Percentiles rank a stretch among this genome's conserved stretches.
Evolutionary conservation across 2,113 vertebrate species (phyloP).

Genomic region (Todiramphus saurophagus): DNA sequence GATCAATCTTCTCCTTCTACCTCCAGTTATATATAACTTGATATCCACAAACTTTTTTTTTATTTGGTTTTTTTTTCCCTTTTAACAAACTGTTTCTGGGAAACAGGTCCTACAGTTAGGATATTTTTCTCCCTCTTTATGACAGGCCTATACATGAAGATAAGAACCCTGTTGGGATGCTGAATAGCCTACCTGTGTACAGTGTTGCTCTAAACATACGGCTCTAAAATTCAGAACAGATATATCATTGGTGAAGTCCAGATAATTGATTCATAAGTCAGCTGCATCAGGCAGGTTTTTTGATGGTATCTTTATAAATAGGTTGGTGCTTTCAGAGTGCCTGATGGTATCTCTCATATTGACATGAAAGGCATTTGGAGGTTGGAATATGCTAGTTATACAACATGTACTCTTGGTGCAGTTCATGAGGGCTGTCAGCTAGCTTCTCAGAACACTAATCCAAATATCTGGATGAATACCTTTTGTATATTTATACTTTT

Average conservation of each 20-base stretch:
- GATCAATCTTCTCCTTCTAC: neutral
- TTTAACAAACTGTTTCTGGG: constrained; percentile 12
- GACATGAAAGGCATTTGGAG: constrained; percentile 81
- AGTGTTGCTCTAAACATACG: constrained; percentile 71
- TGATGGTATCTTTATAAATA: constrained; percentile 83
- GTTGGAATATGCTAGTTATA: constrained; percentile 59
- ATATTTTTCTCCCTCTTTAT: constrained; percentile 51
- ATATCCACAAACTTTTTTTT: neutral
- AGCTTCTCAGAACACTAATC: neutral
- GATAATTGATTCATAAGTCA: constrained; percentile 83
- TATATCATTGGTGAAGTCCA: constrained; percentile 74
- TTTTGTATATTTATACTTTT: neutral
- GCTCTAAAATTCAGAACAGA: constrained; percentile 74
- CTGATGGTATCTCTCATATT: constrained; percentile 74
- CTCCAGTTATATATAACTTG: neutral
- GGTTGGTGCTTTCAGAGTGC: constrained; percentile 69
- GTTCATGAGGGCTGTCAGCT: neutral
- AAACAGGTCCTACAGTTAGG: constrained; percentile 5
- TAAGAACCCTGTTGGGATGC: constrained; percentile 70
- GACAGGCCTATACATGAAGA: constrained; percentile 65
- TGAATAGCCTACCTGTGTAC: constrained; percentile 71
- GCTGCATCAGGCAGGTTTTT: constrained; percentile 75
- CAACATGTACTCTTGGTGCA: neutral
- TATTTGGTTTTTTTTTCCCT: neutral
- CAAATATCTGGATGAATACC: neutral